Base-by-base conservation (phyloP, 1,140 invertebrate genomes). In the Pteromalus puparum region DNA sequence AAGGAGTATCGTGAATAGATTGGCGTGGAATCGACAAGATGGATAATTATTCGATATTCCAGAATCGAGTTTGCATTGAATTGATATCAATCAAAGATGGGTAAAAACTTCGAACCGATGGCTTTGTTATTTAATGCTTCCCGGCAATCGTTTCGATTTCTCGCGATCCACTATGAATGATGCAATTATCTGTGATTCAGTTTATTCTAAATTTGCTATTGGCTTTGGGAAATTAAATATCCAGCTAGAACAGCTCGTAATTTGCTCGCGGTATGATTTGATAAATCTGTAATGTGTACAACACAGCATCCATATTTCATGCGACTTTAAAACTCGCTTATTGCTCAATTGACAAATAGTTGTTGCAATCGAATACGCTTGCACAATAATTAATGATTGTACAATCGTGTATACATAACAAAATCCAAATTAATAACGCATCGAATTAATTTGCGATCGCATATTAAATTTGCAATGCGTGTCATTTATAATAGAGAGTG, bases 401-500 rank as follows among this genome's bases (percentile, higher is more conserved):
- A 42, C 38, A 42, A 42, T 42, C 38, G 10, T 79, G 21, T 34
- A 68, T 79, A 38, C 15, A 38, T 12, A 28, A 6, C 13, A 21
- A 38, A 79, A 67, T 79, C 10, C 34, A 79, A 79, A 79, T 79
- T 34, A 7, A 79, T 67, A 78, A 67, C n/a, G 18, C 24, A 79
- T 24, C 0, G 38, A 67, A 42, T 38, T 10, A 79, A 79, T 79
- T 65, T 67, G 9, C 61, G 18, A 30, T 24, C 53, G 10, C 9
- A 10, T 42, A 42, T 42, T 42, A 34, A 34, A 34, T 42, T 42
- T 9, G 38, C 38, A 42, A 42, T 42, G 38, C 38, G 6, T 10
- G 10, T 42, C 38, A 9, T 9, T 0, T 0, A 42, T 42, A 42
- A 7, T n/a, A 42, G 10, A 42, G 10, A 0, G 38, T 42, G 9